A percentile compares a stretch with the other conserved stretches of the same genome.
These are phyloP conservation scores for Malacoraja senta DNA, from an alignment of 2,797 vertebrate genomes.

Conservation along the genomic window DNA sequence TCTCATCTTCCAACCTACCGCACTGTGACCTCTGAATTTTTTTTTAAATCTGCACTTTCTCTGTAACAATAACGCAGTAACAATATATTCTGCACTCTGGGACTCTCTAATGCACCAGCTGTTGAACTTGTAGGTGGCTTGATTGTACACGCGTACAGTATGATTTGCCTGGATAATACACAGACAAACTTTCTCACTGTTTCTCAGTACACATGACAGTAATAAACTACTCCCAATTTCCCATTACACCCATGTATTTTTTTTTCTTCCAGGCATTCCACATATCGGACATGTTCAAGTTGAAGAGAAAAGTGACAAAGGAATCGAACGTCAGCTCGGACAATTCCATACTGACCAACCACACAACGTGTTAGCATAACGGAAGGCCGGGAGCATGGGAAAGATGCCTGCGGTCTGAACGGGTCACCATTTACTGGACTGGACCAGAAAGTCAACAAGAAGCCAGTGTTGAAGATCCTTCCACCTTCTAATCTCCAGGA, in stretches of 20 bases:
- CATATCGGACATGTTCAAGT: constrained; percentile 73
- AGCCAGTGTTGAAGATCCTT: not conserved
- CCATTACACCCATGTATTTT: not conserved
- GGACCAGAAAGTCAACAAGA: not conserved
- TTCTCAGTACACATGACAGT: no score
- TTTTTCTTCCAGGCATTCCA: constrained; percentile 60
- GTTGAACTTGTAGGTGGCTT: no score
- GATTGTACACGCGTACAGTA: no score
- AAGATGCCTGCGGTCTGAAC: not conserved
- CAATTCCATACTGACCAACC: constrained; percentile 66
- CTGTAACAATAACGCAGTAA: not conserved
- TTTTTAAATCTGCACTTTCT: no score
- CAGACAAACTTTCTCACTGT: no score
- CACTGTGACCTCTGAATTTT: no score
- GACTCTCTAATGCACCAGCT: no score
- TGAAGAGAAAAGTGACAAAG: constrained; percentile 40
- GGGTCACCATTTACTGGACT: not conserved
- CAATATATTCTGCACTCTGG: no score
- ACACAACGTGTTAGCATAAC: constrained; percentile 69
- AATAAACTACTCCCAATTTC: no score
- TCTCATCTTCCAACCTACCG: not conserved
- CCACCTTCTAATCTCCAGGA: not conserved
- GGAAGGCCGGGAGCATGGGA: not conserved
- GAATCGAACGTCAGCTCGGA: constrained; percentile 52
- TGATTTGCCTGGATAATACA: no score